phyloP scores from a whole-genome alignment of 2,888 invertebrate genomes.

The Hypercompe scribonia region DNA sequence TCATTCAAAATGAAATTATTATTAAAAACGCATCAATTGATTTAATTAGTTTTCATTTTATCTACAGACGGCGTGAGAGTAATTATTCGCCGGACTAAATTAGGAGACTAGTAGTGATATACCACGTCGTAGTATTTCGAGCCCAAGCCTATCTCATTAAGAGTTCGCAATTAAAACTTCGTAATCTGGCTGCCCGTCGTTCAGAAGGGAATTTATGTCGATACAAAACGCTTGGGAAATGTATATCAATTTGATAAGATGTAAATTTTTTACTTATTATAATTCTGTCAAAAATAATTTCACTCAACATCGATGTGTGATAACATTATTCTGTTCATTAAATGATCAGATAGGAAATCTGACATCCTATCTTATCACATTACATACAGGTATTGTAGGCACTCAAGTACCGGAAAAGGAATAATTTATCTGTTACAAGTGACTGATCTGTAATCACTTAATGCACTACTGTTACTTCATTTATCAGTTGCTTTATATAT shows the following conservation, averaged over 20 bases:
- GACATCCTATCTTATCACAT: neutral
- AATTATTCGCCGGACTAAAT: constrained; percentile 49
- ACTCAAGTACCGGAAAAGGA: neutral
- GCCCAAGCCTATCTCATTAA: constrained; percentile 74
- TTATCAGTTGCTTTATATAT: neutral
- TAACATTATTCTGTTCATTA: neutral
- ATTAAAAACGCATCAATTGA: constrained; percentile 26
- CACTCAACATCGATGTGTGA: neutral
- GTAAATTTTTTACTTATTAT: constrained; percentile 8
- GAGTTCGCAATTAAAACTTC: constrained; percentile 81
- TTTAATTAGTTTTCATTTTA: constrained; percentile 46
- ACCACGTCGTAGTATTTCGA: constrained; percentile 59
- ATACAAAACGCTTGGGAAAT: constrained; percentile 68
- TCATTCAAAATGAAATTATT: neutral
- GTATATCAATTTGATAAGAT: constrained; percentile 65
- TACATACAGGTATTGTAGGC: neutral
- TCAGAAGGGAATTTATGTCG: constrained; percentile 66
- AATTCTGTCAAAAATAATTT: constrained; percentile 5
- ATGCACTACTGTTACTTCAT: neutral
- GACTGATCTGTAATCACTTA: neutral
- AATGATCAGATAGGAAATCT: neutral
- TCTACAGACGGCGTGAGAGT: constrained; percentile 39
- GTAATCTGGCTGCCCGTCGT: constrained; percentile 64
- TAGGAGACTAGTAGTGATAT: constrained; percentile 38
- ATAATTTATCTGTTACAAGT: neutral